Conservation (phyloP, 1,140 invertebrate species). For the Saccostrea glomerata region DNA sequence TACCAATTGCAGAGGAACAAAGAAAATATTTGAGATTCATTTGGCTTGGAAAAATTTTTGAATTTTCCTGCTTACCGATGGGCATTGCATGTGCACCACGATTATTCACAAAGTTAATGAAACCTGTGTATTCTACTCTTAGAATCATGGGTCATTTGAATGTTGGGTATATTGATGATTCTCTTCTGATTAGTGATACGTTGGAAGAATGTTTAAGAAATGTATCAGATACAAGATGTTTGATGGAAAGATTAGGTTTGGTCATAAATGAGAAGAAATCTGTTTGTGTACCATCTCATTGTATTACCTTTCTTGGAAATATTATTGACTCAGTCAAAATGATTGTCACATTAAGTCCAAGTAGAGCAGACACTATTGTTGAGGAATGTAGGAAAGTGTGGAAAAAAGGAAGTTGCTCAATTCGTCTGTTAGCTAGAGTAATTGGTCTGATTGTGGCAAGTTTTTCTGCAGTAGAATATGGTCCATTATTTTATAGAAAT, state of each 20-base stretch:
- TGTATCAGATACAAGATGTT: conserved; percentile 49
- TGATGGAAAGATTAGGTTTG: conserved; percentile 31
- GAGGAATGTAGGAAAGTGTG: too few species aligned
- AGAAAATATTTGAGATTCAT: conserved; percentile 49
- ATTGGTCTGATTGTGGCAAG: too few species aligned
- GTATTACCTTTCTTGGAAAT: conserved; percentile 32
- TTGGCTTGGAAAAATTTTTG: conserved; percentile 12
- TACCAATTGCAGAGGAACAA: conserved; percentile 38
- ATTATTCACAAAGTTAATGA: conserved; percentile 57
- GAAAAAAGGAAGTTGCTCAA: too few species aligned
- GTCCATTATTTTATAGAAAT: too few species aligned
- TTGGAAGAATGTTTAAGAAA: conserved; percentile 48
- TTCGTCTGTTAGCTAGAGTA: too few species aligned
- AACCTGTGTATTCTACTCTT: conserved; percentile 57
- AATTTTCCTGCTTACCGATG: conserved; percentile 56
- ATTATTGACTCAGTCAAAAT: conserved; percentile 30
- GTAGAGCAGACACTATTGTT: too few species aligned
- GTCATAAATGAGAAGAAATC: conserved; percentile 38
- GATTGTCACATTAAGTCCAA: too few species aligned
- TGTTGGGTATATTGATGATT: conserved; percentile 52
- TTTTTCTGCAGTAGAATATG: too few species aligned
- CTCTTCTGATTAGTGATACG: conserved; percentile 41
- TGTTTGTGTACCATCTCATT: conserved; percentile 14
- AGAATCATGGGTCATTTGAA: conserved; percentile 42
- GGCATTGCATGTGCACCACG: conserved; percentile 49